A percentile compares a stretch with the other conserved stretches of the same genome.
phyloP scores from a whole-genome alignment of 2,113 vertebrate species.

The Pionites leucogaster region DNA sequence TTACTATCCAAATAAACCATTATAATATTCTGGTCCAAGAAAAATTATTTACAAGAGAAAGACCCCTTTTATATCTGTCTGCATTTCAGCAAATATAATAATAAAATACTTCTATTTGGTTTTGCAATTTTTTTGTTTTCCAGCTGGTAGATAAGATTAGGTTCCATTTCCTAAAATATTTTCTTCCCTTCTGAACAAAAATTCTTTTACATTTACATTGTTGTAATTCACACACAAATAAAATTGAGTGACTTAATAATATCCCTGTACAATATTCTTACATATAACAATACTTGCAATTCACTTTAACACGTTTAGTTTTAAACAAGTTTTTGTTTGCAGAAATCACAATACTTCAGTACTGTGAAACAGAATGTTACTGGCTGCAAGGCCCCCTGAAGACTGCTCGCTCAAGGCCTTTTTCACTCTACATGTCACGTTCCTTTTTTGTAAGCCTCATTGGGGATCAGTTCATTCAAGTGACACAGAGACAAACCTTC shows the following conservation, averaged over 20 bases:
- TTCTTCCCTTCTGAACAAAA: background rate
- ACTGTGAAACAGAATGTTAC: background rate
- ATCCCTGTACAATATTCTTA: background rate
- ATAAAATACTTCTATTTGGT: background rate
- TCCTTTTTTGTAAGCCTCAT: background rate
- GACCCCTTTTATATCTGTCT: background rate
- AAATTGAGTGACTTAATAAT: background rate
- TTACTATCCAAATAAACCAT: background rate
- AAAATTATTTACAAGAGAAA: background rate
- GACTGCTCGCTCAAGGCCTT: background rate
- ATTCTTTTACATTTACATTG: background rate
- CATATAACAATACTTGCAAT: background rate
- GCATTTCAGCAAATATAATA: background rate
- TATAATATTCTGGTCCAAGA: background rate
- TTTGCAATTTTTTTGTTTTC: background rate
- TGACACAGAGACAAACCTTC: constrained; percentile 9
- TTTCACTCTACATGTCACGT: background rate
- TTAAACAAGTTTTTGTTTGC: background rate
- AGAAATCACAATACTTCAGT: background rate
- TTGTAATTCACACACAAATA: background rate
- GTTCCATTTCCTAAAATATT: background rate
- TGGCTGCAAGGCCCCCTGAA: background rate
- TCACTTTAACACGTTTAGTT: background rate
- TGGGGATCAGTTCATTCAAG: background rate
- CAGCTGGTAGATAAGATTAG: background rate